Evolutionary conservation across 92 coral and sea anemone genomes (phyloP).

Genomic region (Meandrina meandrites): DNA sequence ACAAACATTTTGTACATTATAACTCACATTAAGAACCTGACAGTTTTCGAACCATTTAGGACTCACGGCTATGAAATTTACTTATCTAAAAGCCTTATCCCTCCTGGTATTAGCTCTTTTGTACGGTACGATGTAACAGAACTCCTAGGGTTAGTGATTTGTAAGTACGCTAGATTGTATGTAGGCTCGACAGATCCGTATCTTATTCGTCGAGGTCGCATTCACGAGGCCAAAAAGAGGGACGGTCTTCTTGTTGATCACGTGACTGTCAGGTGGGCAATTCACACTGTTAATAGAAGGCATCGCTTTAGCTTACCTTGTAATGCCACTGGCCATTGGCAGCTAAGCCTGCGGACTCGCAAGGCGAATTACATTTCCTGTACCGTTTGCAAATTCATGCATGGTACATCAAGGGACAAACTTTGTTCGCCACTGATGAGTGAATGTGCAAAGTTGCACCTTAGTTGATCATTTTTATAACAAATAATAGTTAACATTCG

Average conservation of each 20-base stretch:
- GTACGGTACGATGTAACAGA: conserved; percentile 64
- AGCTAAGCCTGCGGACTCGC: not conserved
- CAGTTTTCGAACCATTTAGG: conserved; percentile 46
- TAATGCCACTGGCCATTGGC: conserved; percentile 1
- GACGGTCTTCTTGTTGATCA: conserved; percentile 63
- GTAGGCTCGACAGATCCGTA: conserved; percentile 79
- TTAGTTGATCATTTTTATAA: not conserved
- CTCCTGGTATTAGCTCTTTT: conserved; percentile 61
- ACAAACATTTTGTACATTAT: conserved; percentile 66
- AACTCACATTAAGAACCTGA: conserved; percentile 47
- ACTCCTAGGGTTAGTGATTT: conserved; percentile 67
- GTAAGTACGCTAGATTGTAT: conserved; percentile 73
- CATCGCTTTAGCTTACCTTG: conserved; percentile 31
- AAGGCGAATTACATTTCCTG: conserved; percentile 42
- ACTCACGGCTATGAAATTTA: conserved; percentile 63
- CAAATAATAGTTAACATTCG: not conserved
- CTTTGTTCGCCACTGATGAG: conserved; percentile 47
- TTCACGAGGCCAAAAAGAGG: conserved; percentile 67
- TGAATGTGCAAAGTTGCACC: conserved; percentile 45
- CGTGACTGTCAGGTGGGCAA: conserved; percentile 74
- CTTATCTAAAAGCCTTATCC: conserved; percentile 55
- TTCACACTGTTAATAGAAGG: conserved; percentile 67
- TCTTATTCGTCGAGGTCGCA: conserved; percentile 74
- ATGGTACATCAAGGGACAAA: conserved; percentile 24
- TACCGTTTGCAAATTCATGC: conserved; percentile 65